Base-by-base conservation (phyloP, 2,113 vertebrate genomes). In the Dipodomys spectabilis region DNA sequence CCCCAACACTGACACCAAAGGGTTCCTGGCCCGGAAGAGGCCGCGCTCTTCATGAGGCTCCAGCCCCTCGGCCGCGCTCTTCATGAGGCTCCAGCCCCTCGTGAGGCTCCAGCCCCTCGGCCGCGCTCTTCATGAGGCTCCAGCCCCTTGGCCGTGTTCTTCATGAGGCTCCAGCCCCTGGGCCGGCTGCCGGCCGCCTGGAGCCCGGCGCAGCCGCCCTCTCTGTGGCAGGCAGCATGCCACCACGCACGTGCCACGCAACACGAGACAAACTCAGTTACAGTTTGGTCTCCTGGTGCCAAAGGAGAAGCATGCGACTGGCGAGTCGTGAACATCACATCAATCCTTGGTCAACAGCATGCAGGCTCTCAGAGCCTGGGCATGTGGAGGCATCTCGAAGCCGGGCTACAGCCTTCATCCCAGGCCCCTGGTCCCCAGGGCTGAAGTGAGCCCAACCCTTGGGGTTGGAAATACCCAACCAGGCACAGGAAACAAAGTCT, bases 401-500 rank as follows among this genome's bases (percentile, higher is more conserved):
- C 23, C 28, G 8, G 1, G 67, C 57, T 8, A 20, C 32, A 57
- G 23, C 28, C 68, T 23, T 23, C 32, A 25, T 32, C 7, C 62
- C 23, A 1, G 15, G 1, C 23, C 28, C 57, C 45, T 62, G n/a
- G 81, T 16, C 49, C 44, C 12, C 49, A 30, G 74, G 60, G 7
- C 8, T 20, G 67, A 15, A 27, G 57, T 8, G 15, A 89, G 49
- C 8, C 72, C 19, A 27, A 30, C 18, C 27, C 20, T 19, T 1
- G 32, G n/a, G 15, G 57, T 11, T 23, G 1, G 64, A 23, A 53
- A 8, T 20, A 65, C 28, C 64, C 27, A 60, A 32, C 44, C 18
- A n/a, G 32, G n/a, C 0, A 1, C 1, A 0, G 28, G 28, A 13
- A 71, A n/a, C 7, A 15, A 20, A 16, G 28, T 68, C 60, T 62